Conservation (phyloP, 2,888 invertebrate species). For the Tipula confusa region DNA sequence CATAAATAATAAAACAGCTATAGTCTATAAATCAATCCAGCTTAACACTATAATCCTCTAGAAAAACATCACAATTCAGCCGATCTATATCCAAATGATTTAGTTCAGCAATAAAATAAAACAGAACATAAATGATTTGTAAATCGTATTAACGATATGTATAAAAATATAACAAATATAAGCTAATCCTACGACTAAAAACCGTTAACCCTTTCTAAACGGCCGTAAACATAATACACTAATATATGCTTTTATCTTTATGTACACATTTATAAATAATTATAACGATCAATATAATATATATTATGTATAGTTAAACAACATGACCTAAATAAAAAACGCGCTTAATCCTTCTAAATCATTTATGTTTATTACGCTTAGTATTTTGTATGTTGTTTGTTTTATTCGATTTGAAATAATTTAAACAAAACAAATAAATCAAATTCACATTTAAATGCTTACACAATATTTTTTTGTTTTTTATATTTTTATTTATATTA, state of each 20-base stretch:
- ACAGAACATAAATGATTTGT: not conserved
- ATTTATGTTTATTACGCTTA: not conserved
- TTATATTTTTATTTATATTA: not conserved
- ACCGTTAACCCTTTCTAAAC: not conserved
- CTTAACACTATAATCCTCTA: not conserved
- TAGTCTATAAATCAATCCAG: not conserved
- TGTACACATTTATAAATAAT: not conserved
- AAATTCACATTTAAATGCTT: not conserved
- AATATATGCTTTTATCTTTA: not conserved
- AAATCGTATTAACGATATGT: not conserved
- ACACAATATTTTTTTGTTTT: not conserved
- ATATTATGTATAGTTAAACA: not conserved
- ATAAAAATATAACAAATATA: not conserved
- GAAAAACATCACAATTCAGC: not conserved
- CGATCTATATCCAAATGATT: not conserved
- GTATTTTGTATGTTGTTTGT: not conserved
- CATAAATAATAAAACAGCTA: not conserved
- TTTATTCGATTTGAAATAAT: constrained; percentile 20
- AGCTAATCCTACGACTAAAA: not conserved
- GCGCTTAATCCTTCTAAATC: constrained; percentile 12
- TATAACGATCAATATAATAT: too few species aligned
- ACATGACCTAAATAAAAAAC: not conserved
- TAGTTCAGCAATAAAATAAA: not conserved
- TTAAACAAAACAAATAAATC: constrained; percentile 20
- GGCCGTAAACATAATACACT: not conserved